A percentile compares a stretch with the other conserved stretches of the same genome.
These are phyloP conservation scores for Serripes groenlandicus DNA, from an alignment of 2,888 invertebrate species.

Conservation along the genomic window DNA sequence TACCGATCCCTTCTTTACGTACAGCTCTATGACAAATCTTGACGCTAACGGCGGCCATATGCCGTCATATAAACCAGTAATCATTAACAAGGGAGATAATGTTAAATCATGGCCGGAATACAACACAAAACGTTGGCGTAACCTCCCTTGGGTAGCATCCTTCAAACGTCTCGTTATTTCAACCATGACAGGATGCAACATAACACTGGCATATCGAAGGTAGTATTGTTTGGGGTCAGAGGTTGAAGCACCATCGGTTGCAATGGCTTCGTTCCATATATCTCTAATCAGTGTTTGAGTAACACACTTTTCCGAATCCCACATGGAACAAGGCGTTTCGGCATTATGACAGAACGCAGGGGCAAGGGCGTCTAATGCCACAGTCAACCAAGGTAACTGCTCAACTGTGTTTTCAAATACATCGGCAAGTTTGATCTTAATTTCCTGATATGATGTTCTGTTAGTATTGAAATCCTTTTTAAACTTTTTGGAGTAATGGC, in stretches of 20 bases:
- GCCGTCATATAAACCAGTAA: constrained; percentile 91
- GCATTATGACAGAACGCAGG: constrained; percentile 95
- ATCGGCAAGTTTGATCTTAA: constrained; percentile 92
- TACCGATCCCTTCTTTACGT: constrained; percentile 84
- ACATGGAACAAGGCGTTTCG: constrained; percentile 91
- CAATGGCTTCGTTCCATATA: constrained; percentile 74
- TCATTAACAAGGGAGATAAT: constrained; percentile 93
- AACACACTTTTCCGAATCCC: constrained; percentile 78
- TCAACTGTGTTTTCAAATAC: constrained; percentile 89
- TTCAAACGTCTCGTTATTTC: constrained; percentile 89
- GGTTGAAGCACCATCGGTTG: constrained; percentile 54
- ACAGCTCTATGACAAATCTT: constrained; percentile 95
- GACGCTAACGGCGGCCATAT: constrained; percentile 94
- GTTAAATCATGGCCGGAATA: constrained; percentile 98
- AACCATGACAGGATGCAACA: constrained; percentile 93
- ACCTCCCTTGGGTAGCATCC: constrained; percentile 42
- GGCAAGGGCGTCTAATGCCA: constrained; percentile 93
- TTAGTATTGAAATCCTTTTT: constrained; percentile 86
- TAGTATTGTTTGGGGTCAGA: constrained; percentile 61
- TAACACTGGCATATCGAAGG: constrained; percentile 90
- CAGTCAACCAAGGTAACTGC: constrained; percentile 88
- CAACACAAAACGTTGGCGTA: constrained; percentile 88
- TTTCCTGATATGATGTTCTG: constrained; percentile 88
- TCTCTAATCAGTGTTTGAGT: constrained; percentile 63
- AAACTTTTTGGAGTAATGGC: constrained; percentile 24